Evolutionary conservation across 35 echinoderm and acorn worm genomes (phyloP).

Genomic region (Anneissia japonica): DNA sequence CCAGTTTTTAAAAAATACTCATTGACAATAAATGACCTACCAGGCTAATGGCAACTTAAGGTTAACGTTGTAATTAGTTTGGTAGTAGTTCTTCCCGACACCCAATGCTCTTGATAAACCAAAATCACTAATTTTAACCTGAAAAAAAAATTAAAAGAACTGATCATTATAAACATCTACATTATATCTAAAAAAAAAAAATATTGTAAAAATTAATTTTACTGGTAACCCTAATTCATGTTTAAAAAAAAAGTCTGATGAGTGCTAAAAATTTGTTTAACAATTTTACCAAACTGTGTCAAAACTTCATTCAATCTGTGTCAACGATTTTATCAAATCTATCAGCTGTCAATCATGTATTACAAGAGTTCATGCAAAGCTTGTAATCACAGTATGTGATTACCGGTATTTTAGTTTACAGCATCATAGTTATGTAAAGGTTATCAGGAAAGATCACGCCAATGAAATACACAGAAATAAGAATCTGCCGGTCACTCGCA

Average conservation of each 20-base stretch:
- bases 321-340: too few relatives aligned
- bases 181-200: too few relatives aligned
- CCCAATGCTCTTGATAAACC: conserved; percentile 86
- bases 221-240: too few relatives aligned
- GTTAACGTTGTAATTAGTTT: conserved; percentile 76
- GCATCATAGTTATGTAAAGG: not conserved
- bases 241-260: too few relatives aligned
- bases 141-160: conserved; percentile 22
- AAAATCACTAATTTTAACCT: conserved; percentile 99
- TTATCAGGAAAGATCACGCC: not conserved
- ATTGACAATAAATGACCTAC: conserved; percentile 50
- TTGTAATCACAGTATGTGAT: not conserved
- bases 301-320: too few relatives aligned
- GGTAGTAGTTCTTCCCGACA: conserved; percentile 76
- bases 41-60: conserved; percentile 91
- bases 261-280: too few relatives aligned
- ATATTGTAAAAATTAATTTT: too few relatives aligned
- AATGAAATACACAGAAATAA: not conserved
- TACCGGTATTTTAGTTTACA: not conserved
- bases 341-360: too few relatives aligned
- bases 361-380: not conserved
- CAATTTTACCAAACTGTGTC: too few relatives aligned
- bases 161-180: too few relatives aligned
- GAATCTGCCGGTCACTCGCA: too few relatives aligned
- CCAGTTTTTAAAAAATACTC: not conserved